Evolutionary conservation across 2,888 invertebrate species (phyloP), one percentile per base, ranked within the genome.

Genomic region (Drosophila melanosoma): DNA sequence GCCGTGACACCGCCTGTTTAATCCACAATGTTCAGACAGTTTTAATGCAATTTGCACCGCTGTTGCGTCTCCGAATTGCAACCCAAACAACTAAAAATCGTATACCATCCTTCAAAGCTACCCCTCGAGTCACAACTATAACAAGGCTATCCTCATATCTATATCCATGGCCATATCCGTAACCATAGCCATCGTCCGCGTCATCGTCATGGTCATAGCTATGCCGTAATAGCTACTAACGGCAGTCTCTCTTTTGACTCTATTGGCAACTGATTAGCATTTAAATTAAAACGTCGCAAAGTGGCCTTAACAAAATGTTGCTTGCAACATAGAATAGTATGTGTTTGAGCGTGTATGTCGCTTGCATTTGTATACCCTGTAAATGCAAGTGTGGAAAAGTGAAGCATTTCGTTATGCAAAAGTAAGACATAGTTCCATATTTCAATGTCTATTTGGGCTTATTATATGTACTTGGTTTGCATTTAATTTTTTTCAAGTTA

Each of bases 241-340:
- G 38, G 38, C 63, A 67, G 76, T 74, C 60, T 60, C 79, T 76
- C 60, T 81, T 87, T 85, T 82, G 75, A 77, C 63, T 87, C 87
- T 84, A 85, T 87, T 84, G 85, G 87, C 85, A 85, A 87, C 86
- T 86, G 88, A 86, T 86, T 86, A 86, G 88, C 86, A 86, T 86
- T 88, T 86, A 86, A 86, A 86, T 86, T 86, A 86, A 86, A 86
- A 86, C 88, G 86, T 86, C 88, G 83, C 88, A 88, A 88, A 88
- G 88, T 88, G 88, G 86, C 86, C 83, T 86, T 88, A 88, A 82
- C 86, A 83, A 88, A 88, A 86, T 86, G 83, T 80, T 81, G 77
- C 71, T 74, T 64, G 57, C 73, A 66, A 63, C 68, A 54, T 69
- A 38, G 15, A 45, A 35, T 33, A 40, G 36, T 58, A 45, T 12